phyloP scores from a whole-genome alignment of 2,113 vertebrate species.

The Rhabdomys dilectus region DNA sequence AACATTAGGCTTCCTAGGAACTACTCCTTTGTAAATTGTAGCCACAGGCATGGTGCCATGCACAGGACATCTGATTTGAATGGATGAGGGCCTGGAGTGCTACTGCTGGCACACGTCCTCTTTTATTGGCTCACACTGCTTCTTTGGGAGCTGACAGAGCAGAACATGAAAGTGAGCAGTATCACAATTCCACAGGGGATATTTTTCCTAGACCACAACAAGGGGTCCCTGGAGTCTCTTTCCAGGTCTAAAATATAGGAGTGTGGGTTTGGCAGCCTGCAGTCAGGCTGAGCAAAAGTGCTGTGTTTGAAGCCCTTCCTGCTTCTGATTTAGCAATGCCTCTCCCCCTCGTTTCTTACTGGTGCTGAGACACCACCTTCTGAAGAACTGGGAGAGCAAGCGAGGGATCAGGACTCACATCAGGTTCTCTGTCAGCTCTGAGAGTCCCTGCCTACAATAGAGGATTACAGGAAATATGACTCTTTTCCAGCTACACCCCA shows the following conservation, averaged over 20 bases:
- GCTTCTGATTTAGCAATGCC: neutral
- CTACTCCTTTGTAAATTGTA: neutral
- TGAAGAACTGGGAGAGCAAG: neutral
- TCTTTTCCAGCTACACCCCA: neutral
- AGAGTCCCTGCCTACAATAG: neutral
- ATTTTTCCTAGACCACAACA: neutral
- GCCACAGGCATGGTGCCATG: neutral
- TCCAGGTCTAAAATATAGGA: neutral
- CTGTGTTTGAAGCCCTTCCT: neutral
- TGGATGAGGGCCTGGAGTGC: neutral
- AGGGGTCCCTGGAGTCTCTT: neutral
- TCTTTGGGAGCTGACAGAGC: neutral
- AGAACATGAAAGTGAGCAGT: neutral
- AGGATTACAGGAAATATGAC: neutral
- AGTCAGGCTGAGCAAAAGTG: neutral
- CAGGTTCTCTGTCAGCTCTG: neutral
- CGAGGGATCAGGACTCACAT: neutral
- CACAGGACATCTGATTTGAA: neutral
- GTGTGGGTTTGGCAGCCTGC: neutral
- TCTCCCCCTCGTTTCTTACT: neutral
- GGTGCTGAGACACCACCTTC: neutral
- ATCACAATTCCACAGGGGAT: neutral
- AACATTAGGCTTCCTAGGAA: neutral
- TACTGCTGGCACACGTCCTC: neutral
- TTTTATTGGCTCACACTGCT: neutral